Conservation (phyloP, 2,113 vertebrate genomes). For the Mirza zaza region DNA sequence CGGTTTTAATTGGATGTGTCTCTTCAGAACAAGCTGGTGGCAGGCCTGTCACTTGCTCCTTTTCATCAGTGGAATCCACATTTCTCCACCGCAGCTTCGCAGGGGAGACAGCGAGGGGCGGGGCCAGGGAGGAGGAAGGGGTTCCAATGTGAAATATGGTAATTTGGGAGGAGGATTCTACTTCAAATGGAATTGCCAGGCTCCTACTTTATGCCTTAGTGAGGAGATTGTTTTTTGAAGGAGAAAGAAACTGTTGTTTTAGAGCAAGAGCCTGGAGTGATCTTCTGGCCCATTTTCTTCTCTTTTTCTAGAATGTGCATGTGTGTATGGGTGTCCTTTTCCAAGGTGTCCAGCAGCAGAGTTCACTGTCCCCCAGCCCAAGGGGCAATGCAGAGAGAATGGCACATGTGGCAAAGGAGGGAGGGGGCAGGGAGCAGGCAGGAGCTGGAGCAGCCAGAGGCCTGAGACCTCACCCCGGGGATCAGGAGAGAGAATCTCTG, state of each 20-base stretch:
- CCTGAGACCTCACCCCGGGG: background rate
- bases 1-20: constrained; percentile 54
- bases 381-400: background rate
- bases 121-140: background rate
- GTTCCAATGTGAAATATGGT: constrained; percentile 45
- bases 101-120: background rate
- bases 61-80: constrained; percentile 60
- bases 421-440: too few relatives aligned
- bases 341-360: background rate
- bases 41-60: background rate
- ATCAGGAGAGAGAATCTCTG: background rate
- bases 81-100: background rate
- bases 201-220: background rate
- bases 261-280: background rate
- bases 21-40: constrained; percentile 24
- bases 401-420: background rate
- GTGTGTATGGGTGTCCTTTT: background rate
- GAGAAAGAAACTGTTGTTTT: background rate
- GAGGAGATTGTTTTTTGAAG: background rate
- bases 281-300: background rate
- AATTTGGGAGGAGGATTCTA: constrained; percentile 8
- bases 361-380: background rate
- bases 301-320: background rate
- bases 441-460: background rate
- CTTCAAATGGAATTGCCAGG: background rate